phyloP scores from a whole-genome alignment of 2,888 invertebrate genomes.

The Caenorhabditis japonica region DNA sequence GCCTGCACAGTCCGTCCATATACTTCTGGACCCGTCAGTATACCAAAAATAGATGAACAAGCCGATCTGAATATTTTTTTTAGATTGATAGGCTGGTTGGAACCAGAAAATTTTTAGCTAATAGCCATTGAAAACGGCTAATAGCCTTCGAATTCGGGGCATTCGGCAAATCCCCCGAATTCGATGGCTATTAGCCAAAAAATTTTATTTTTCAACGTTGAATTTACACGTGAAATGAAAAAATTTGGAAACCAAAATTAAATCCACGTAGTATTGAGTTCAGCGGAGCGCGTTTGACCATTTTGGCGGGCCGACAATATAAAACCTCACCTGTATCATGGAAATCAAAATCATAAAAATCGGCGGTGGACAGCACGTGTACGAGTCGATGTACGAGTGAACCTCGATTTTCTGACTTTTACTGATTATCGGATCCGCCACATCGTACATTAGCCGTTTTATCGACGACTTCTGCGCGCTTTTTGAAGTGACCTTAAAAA shows the following conservation, averaged over 20 bases:
- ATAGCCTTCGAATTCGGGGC: background rate
- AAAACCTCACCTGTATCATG: slow-evolving; percentile 80
- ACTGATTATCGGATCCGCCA: slow-evolving; percentile 53
- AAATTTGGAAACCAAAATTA: too few species aligned
- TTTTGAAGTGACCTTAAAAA: slow-evolving; percentile 53
- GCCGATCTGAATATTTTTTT: slow-evolving; percentile 77
- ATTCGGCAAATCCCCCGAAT: background rate
- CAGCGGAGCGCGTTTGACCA: too few species aligned
- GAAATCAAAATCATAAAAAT: slow-evolving; percentile 92
- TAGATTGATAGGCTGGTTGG: background rate
- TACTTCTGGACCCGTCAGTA: slow-evolving; percentile 37
- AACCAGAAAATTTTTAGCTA: too few species aligned
- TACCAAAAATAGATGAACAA: slow-evolving; percentile 81
- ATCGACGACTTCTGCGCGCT: slow-evolving; percentile 51
- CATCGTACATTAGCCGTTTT: slow-evolving; percentile 50
- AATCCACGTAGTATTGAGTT: too few species aligned
- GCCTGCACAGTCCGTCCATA: slow-evolving; percentile 84
- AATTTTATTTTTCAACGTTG: background rate
- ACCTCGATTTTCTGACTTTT: slow-evolving; percentile 50
- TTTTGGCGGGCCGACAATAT: too few species aligned
- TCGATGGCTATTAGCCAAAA: background rate
- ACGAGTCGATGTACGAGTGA: slow-evolving; percentile 63
- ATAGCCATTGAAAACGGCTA: too few species aligned
- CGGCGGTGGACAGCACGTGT: slow-evolving; percentile 85
- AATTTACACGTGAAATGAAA: too few species aligned